A percentile compares a stretch with the other conserved stretches of the same genome.
Evolutionary conservation across 2,888 invertebrate species (phyloP).

Genomic region (Meganola albula): DNA sequence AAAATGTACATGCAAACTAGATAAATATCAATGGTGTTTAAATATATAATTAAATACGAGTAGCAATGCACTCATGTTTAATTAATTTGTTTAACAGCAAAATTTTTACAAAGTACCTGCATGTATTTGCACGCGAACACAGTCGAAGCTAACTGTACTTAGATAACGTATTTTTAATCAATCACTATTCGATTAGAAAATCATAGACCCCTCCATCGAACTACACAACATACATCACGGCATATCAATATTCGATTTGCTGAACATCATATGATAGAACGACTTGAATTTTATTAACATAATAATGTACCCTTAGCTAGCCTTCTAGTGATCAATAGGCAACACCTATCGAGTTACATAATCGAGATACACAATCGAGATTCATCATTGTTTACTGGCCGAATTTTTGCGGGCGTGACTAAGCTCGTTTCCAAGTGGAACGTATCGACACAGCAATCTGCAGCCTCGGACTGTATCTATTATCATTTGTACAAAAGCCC

Average conservation of each 20-base stretch:
- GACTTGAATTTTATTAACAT: neutral
- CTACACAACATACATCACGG: no score
- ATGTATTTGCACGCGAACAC: no score
- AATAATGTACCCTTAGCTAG: neutral
- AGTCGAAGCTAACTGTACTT: no score
- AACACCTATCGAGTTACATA: conserved; percentile 26
- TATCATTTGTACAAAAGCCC: conserved; percentile 50
- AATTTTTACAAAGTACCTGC: no score
- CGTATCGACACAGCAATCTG: conserved; percentile 39
- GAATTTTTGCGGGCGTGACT: conserved; percentile 47
- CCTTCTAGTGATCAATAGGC: conserved; percentile 20
- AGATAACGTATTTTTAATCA: no score
- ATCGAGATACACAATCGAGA: conserved; percentile 25
- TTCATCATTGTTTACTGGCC: conserved; percentile 35
- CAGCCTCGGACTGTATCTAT: conserved; percentile 36
- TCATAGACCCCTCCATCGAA: no score
- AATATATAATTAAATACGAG: no score
- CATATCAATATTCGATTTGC: no score
- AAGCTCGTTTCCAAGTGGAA: conserved; percentile 42
- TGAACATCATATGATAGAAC: neutral
- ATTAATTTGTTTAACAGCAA: no score
- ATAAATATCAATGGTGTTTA: no score
- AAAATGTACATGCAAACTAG: neutral
- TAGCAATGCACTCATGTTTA: no score
- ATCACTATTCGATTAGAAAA: no score